Evolutionary conservation across 2,888 invertebrate species (phyloP).

Genomic region (Julus scanicus): DNA sequence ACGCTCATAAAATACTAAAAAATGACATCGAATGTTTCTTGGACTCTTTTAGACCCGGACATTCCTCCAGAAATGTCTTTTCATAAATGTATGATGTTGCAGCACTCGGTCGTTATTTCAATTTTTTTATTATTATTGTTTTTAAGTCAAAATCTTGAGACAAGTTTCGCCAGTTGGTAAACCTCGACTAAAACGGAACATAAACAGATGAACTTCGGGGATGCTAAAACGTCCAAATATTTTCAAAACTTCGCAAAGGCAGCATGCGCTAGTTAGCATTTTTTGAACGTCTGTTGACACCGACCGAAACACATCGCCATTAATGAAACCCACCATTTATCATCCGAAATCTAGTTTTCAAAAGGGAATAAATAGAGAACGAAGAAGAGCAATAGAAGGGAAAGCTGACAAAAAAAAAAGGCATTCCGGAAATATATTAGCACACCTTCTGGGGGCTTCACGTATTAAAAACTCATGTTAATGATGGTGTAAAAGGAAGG

Average conservation of each 20-base stretch:
- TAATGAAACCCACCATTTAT: constrained; percentile 9
- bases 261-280: constrained; percentile 17
- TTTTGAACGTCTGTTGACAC: constrained; percentile 15
- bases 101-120: constrained; percentile 20
- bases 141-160: not conserved
- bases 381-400: not conserved
- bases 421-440: not conserved
- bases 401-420: not conserved
- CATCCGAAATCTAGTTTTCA: constrained; percentile 17
- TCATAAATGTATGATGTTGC: not conserved
- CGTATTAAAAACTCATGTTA: not conserved
- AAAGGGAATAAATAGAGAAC: not conserved
- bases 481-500: constrained; percentile 28
- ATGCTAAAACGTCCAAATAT: constrained; percentile 11
- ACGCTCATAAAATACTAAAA: not conserved
- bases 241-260: not conserved
- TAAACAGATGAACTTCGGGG: not conserved
- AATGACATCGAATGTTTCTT: not conserved
- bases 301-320: not conserved
- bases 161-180: constrained; percentile 19
- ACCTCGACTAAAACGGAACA: constrained; percentile 8
- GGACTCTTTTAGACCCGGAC: constrained; percentile 3
- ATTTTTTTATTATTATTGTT: too few species aligned
- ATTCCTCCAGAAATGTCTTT: constrained; percentile 18
- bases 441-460: constrained; percentile 24